Evolutionary conservation across 1,140 invertebrate species (phyloP), one percentile per base, ranked within the genome.

Genomic region (Drosophila trapezifrons): DNA sequence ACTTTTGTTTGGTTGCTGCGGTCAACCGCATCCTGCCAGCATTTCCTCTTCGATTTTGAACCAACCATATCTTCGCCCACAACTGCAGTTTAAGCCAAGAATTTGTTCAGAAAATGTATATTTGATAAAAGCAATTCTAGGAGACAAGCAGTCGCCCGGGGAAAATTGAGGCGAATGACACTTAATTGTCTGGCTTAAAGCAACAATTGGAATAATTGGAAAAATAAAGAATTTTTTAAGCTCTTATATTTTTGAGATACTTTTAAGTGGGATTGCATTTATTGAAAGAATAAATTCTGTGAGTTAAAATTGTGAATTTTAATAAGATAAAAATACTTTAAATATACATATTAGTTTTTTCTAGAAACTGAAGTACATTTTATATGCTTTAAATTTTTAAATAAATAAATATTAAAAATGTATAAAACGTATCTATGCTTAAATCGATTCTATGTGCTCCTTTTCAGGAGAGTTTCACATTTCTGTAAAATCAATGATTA

Each of bases 1-100:
- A 78, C 82, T 71, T 66, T 85, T 83, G 47, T 54, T 76, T 45
- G 52, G 42, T 45, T 58, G 17, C 42, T 54, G 72, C 29, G 73
- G 72, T 59, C 62, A 47, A 58, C 73, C 73, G 35, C 73, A 76
- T 76, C 54, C 62, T 57, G 54, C 3, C n/a, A 38, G 32, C n/a
- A 37, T 64, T 57, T 35, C 27, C 60, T 35, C 20, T 22, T 35
- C 58, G 17, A 38, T 55, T 20, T 49, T 37, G 18, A 70, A 13
- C 2, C 46, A 35, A 35, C n/a, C 6, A 55, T 17, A 10, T 49
- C 52, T 43, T 27, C 2, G 20, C 15, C 12, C 29, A 35, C 25
- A 52, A 40, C 3, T 32, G 29, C 5, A 15, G 18, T 27, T 73
- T 10, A 63, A 25, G 32, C 12, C 6, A 38, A 18, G 32, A 56